These are phyloP conservation scores for Eurypyga helias DNA, from an alignment of 2,113 vertebrate genomes.

Conservation along the genomic window DNA sequence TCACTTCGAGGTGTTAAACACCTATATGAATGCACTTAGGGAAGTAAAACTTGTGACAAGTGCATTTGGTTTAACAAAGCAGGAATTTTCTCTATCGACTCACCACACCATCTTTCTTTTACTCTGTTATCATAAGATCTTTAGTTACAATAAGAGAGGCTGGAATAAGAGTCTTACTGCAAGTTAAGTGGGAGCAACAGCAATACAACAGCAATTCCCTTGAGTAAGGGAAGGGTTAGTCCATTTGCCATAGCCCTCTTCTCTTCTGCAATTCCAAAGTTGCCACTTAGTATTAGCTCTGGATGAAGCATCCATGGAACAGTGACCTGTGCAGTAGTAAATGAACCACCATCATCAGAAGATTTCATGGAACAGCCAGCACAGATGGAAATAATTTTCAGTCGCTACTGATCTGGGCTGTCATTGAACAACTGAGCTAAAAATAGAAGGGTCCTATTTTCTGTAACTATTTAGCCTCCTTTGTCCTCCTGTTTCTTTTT, in stretches of 20 bases:
- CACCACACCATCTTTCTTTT: background rate
- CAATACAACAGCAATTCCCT: too few species aligned
- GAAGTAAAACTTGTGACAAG: background rate
- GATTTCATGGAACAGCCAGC: background rate
- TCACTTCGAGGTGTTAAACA: background rate
- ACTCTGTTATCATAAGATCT: too few species aligned
- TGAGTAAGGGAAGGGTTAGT: background rate
- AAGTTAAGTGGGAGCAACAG: background rate
- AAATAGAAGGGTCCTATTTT: background rate
- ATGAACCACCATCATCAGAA: background rate
- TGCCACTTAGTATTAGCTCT: background rate
- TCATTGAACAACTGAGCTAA: slow-evolving; percentile 24
- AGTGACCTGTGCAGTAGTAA: background rate
- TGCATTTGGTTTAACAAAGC: background rate
- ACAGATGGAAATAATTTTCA: slow-evolving; percentile 22
- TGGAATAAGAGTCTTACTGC: background rate
- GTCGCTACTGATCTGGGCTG: background rate
- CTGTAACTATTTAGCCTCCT: background rate
- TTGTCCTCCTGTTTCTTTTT: background rate
- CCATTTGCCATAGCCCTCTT: background rate
- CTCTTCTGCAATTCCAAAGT: background rate
- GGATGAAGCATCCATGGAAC: background rate
- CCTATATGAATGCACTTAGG: background rate
- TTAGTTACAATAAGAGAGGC: background rate
- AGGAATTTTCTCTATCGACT: background rate